A percentile compares a stretch with the other conserved stretches of the same genome.
Conservation (phyloP, 2,113 vertebrate genomes). For the Trachemys scripta region DNA sequence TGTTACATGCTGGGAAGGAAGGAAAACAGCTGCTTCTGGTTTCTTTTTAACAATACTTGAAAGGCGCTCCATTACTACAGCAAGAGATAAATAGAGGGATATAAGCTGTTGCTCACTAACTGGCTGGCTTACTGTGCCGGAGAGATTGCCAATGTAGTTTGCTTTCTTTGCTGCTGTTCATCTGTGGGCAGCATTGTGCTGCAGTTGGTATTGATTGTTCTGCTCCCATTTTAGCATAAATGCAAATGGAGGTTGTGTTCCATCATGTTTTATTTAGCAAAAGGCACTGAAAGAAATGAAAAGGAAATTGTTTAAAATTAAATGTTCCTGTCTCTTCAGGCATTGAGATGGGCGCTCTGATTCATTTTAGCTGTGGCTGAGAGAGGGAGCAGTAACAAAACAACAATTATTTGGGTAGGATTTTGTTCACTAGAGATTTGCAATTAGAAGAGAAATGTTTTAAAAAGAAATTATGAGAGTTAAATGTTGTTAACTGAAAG, state of each 20-base stretch:
- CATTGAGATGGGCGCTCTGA: constrained; percentile 71
- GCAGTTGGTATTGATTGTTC: constrained; percentile 38
- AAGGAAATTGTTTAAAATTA: constrained; percentile 79
- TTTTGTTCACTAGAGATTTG: constrained; percentile 52
- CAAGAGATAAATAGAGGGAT: constrained; percentile 4
- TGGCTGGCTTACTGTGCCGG: not conserved
- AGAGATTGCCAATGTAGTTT: constrained; percentile 16
- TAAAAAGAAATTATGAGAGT: not conserved
- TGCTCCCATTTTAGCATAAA: constrained; percentile 69
- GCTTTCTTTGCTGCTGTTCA: constrained; percentile 7
- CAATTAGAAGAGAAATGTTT: constrained; percentile 48
- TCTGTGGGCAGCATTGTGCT: not conserved
- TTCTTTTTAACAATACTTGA: not conserved
- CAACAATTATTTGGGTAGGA: constrained; percentile 50
- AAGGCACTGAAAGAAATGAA: constrained; percentile 67
- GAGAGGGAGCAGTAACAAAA: constrained; percentile 63
- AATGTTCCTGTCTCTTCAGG: constrained; percentile 75
- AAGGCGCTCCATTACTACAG: not conserved
- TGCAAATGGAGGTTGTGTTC: constrained; percentile 76
- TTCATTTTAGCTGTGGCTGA: constrained; percentile 66
- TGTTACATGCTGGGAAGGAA: not conserved
- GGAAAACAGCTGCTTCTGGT: not conserved
- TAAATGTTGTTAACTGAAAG: not conserved
- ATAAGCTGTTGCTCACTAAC: not conserved
- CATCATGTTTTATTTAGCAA: constrained; percentile 74